Evolutionary conservation across 1,140 invertebrate genomes (phyloP).

Genomic region (Pseudomyrmex pallidus): DNA sequence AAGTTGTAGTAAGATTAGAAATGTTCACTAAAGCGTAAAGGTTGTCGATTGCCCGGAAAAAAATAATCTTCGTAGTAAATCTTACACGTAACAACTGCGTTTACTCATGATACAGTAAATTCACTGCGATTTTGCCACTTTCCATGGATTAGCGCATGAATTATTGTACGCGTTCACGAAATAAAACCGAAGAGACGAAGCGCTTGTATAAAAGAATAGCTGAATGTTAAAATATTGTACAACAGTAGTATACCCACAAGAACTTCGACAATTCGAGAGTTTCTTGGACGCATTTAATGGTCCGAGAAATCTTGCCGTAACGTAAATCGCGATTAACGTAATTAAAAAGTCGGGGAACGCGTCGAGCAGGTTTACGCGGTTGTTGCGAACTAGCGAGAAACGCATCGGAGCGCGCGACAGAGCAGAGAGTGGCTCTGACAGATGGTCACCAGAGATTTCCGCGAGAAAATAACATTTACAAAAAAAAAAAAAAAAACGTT

Average conservation of each 20-base stretch:
- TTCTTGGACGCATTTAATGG: constrained; percentile 47
- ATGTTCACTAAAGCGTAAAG: constrained; percentile 27
- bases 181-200: background rate
- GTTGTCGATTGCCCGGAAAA: constrained; percentile 13
- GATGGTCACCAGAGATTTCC: constrained; percentile 62
- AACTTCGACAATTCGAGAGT: background rate
- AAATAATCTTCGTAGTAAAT: constrained; percentile 39
- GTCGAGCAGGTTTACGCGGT: constrained; percentile 66
- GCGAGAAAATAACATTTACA: constrained; percentile 53
- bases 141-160: constrained; percentile 2
- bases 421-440: constrained; percentile 47
- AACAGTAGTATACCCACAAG: background rate
- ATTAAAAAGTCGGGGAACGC: constrained; percentile 58
- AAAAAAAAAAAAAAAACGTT: constrained; percentile 47
- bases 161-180: background rate
- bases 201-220: background rate
- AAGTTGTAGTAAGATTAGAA: constrained; percentile 32
- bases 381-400: constrained; percentile 42
- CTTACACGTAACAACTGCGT: constrained; percentile 44
- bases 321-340: constrained; percentile 58
- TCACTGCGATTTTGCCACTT: constrained; percentile 29
- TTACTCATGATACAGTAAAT: constrained; percentile 25
- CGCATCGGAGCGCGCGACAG: constrained; percentile 50
- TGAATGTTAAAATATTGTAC: constrained; percentile 6
- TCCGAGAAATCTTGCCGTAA: constrained; percentile 48